These are phyloP conservation scores for Tribolium madens DNA, from an alignment of 1,140 invertebrate species.

Conservation along the genomic window DNA sequence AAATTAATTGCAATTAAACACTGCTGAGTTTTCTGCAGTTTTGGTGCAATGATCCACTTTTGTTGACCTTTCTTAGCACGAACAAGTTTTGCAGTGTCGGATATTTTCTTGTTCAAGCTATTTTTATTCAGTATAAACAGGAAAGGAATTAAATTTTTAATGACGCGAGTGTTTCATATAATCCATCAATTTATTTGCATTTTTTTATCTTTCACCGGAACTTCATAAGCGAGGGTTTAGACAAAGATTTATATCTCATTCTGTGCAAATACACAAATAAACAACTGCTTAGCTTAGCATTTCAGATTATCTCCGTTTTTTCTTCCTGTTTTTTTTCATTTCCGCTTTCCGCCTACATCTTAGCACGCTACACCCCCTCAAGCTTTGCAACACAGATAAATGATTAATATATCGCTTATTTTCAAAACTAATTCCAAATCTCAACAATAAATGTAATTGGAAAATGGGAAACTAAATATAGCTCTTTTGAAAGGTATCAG, in stretches of 20 bases:
- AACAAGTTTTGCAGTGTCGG: neutral
- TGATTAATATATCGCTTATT: too few relatives aligned
- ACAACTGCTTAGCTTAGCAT: neutral
- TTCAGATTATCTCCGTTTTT: neutral
- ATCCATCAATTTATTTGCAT: slow-evolving; percentile 3
- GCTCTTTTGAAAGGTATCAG: neutral
- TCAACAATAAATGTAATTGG: neutral
- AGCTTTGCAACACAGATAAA: too few relatives aligned
- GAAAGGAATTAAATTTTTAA: slow-evolving; percentile 36
- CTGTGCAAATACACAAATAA: neutral
- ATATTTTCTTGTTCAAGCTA: neutral
- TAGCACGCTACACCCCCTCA: neutral
- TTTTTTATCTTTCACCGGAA: neutral
- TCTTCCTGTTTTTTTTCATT: neutral
- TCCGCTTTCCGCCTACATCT: neutral
- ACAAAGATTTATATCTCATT: neutral
- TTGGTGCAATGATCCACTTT: slow-evolving; percentile 20
- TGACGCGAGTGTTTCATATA: slow-evolving; percentile 16
- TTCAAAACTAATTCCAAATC: too few relatives aligned
- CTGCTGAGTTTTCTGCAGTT: neutral
- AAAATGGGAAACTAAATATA: neutral
- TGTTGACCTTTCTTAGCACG: neutral
- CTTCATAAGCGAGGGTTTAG: neutral
- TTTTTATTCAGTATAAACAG: slow-evolving; percentile 27
- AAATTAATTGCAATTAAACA: neutral